These are phyloP conservation scores for Trachelus iudaicus DNA, from an alignment of 2,888 invertebrate species.

Conservation along the genomic window DNA sequence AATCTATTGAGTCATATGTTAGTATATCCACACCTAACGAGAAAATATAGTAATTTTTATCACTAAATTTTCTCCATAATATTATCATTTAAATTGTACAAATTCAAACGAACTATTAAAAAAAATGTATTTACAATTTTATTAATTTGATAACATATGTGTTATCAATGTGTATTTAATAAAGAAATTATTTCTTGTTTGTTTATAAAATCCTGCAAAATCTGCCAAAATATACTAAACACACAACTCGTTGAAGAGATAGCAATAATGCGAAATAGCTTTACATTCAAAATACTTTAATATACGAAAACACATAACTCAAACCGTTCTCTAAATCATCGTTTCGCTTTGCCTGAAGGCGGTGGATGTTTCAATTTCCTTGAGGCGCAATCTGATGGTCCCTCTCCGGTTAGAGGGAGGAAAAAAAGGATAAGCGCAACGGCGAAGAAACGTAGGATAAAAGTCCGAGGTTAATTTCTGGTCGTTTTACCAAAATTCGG, in stretches of 20 bases:
- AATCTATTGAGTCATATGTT: no score
- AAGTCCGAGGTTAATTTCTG: slow-evolving; percentile 39
- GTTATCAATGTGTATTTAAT: background rate
- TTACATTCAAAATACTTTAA: slow-evolving; percentile 57
- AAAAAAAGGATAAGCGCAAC: slow-evolving; percentile 14
- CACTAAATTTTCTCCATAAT: background rate
- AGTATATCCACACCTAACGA: no score
- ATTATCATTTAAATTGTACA: background rate
- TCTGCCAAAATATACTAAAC: background rate
- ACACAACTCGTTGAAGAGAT: background rate
- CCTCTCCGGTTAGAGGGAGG: slow-evolving; percentile 27
- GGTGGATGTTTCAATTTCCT: slow-evolving; percentile 80
- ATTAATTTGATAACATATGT: background rate
- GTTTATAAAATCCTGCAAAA: background rate
- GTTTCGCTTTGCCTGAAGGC: slow-evolving; percentile 55
- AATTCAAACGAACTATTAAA: background rate
- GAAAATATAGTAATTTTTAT: background rate
- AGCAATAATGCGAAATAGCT: slow-evolving; percentile 41
- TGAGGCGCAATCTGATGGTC: slow-evolving; percentile 77
- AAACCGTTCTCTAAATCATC: slow-evolving; percentile 63
- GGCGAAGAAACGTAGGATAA: background rate
- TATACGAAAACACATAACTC: slow-evolving; percentile 60
- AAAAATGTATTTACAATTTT: background rate
- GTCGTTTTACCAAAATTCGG: slow-evolving; percentile 15
- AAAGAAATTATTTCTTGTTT: background rate